Conservation (phyloP, 2,888 invertebrate genomes). For the Cheilosia vulpina region DNA sequence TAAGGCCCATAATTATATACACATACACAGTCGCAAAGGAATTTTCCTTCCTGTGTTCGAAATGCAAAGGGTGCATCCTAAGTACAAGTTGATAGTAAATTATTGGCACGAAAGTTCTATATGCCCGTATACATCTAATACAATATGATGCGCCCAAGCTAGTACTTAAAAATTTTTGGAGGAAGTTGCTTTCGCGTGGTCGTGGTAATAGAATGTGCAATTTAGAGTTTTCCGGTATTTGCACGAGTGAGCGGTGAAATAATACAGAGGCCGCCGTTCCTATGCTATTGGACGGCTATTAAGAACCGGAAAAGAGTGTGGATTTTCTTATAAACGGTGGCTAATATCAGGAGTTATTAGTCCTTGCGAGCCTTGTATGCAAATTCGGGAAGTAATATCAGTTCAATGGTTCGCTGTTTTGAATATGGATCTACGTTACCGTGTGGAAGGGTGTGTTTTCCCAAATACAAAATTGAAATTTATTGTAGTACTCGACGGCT, state of each 20-base stretch:
- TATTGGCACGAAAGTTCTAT: slow-evolving; percentile 44
- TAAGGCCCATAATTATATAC: slow-evolving; percentile 27
- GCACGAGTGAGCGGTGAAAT: slow-evolving; percentile 24
- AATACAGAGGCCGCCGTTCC: slow-evolving; percentile 14
- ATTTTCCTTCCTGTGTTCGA: slow-evolving; percentile 21
- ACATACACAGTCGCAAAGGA: slow-evolving; percentile 28
- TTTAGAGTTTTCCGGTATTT: slow-evolving; percentile 66
- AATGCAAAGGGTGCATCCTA: slow-evolving; percentile 64
- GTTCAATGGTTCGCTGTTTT: slow-evolving; percentile 15
- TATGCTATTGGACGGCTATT: slow-evolving; percentile 39
- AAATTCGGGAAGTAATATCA: slow-evolving; percentile 53
- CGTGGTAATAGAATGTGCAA: slow-evolving; percentile 63
- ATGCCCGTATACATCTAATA: slow-evolving; percentile 1
- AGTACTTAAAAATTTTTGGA: slow-evolving; percentile 17
- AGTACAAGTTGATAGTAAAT: slow-evolving; percentile 56
- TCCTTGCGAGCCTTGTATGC: slow-evolving; percentile 38
- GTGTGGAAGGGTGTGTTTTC: background rate
- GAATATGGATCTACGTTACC: background rate
- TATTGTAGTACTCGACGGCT: too few species aligned
- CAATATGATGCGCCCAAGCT: background rate
- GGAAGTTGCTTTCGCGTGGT: slow-evolving; percentile 8
- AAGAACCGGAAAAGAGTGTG: slow-evolving; percentile 65
- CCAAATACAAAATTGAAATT: background rate
- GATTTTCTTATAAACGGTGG: slow-evolving; percentile 71
- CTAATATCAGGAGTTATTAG: slow-evolving; percentile 60